Evolutionary conservation across 2,113 vertebrate species (phyloP).

Genomic region (Cebidichthys violaceus): DNA sequence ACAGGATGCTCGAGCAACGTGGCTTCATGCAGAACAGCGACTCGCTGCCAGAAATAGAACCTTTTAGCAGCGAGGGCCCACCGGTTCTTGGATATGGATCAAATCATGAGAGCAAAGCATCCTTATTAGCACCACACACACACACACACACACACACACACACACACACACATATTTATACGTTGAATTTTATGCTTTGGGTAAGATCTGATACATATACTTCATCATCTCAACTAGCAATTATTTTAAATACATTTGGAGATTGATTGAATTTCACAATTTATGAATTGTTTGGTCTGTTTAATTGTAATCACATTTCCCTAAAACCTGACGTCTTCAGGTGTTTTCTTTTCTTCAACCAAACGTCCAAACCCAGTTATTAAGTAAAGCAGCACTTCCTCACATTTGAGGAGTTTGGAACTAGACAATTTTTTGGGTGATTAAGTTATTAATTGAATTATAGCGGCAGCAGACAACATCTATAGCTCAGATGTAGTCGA

Average conservation of each 20-base stretch:
- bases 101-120: conserved; percentile 52
- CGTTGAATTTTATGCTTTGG: conserved; percentile 18
- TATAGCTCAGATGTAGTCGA: background rate
- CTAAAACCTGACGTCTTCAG: background rate
- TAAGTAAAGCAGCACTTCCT: background rate
- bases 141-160: conserved; percentile 3
- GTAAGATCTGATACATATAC: background rate
- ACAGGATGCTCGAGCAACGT: conserved; percentile 45
- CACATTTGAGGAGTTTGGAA: background rate
- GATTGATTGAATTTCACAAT: background rate
- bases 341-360: background rate
- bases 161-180: conserved; percentile 14
- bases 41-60: conserved; percentile 67
- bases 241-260: background rate
- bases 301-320: background rate
- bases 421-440: background rate
- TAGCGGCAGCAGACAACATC: background rate
- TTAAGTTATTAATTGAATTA: background rate
- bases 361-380: background rate
- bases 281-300: background rate
- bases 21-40: conserved; percentile 44
- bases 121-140: conserved; percentile 28
- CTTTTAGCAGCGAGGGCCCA: conserved; percentile 56
- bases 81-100: conserved; percentile 62
- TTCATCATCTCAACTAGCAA: background rate